A percentile compares a stretch with the other conserved stretches of the same genome.
phyloP scores from a whole-genome alignment of 2,113 vertebrate species.

The Eublepharis macularius region DNA sequence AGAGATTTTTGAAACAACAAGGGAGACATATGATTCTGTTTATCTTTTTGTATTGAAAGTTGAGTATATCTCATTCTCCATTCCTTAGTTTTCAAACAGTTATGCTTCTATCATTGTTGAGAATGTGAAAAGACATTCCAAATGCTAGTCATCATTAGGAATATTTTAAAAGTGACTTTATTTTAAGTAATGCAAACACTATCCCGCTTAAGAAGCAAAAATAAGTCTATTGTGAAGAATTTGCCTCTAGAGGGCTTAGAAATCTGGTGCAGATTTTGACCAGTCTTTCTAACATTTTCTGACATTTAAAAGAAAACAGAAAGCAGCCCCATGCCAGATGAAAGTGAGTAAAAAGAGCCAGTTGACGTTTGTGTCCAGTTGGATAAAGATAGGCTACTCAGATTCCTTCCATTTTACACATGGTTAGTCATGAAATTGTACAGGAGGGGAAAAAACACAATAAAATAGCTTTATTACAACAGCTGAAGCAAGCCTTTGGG shows the following conservation, averaged over 20 bases:
- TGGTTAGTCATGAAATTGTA: slow-evolving; percentile 72
- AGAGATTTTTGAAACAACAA: not conserved
- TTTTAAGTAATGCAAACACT: slow-evolving; percentile 57
- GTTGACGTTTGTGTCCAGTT: slow-evolving; percentile 68
- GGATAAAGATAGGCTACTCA: slow-evolving; percentile 67
- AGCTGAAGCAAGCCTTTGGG: slow-evolving; percentile 64
- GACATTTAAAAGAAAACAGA: slow-evolving; percentile 83
- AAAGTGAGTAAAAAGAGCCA: slow-evolving; percentile 71
- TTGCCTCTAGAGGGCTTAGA: slow-evolving; percentile 63
- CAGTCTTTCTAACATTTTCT: slow-evolving; percentile 76
- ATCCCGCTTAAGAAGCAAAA: slow-evolving; percentile 3
- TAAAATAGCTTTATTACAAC: slow-evolving; percentile 64
- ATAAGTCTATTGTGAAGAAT: slow-evolving; percentile 46
- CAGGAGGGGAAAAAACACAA: slow-evolving; percentile 52
- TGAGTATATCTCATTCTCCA: not conserved
- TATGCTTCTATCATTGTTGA: not conserved
- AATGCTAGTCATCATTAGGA: not conserved
- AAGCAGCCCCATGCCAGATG: slow-evolving; percentile 67
- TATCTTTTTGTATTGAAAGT: not conserved
- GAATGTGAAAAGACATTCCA: not conserved
- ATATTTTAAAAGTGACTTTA: slow-evolving; percentile 35
- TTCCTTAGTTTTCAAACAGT: not conserved
- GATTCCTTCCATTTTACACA: slow-evolving; percentile 82
- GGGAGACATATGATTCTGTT: not conserved
- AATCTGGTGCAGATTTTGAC: slow-evolving; percentile 73